Evolutionary conservation across 2,888 invertebrate genomes (phyloP).

Genomic region (Andrena bucephala): DNA sequence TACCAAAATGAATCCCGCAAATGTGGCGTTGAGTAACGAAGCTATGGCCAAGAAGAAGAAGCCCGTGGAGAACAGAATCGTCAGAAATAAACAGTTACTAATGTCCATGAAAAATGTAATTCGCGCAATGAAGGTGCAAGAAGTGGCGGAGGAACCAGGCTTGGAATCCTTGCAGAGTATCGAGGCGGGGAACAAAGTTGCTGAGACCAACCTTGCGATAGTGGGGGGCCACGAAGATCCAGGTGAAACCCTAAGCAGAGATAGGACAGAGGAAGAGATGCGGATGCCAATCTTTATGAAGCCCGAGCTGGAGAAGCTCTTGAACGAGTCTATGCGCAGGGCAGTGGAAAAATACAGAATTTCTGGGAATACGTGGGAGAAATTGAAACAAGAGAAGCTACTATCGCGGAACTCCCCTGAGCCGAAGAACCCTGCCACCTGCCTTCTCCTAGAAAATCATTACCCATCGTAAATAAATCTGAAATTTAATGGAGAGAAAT

Average conservation of each 20-base stretch:
- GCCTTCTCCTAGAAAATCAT: not conserved
- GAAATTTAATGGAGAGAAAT: not conserved
- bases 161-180: slow-evolving; percentile 5
- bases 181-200: slow-evolving; percentile 5
- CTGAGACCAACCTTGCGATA: slow-evolving; percentile 14
- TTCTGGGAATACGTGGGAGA: slow-evolving; percentile 52
- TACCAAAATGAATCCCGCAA: not conserved
- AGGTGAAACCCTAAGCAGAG: not conserved
- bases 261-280: not conserved
- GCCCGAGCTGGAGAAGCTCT: slow-evolving; percentile 50
- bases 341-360: slow-evolving; percentile 64
- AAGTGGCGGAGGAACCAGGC: not conserved
- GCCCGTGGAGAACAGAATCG: slow-evolving; percentile 29
- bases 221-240: not conserved
- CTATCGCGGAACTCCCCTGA: too few species aligned
- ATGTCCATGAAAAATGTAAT: slow-evolving; percentile 57
- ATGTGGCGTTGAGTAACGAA: not conserved
- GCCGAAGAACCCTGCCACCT: not conserved
- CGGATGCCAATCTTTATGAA: slow-evolving; percentile 59
- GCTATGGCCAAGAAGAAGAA: not conserved
- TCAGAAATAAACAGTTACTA: slow-evolving; percentile 59
- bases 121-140: slow-evolving; percentile 28
- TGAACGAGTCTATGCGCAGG: slow-evolving; percentile 67
- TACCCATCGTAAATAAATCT: not conserved
- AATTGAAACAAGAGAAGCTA: not conserved